phyloP scores from a whole-genome alignment of 64 coral and sea anemone species.

The Montipora foliosa region DNA sequence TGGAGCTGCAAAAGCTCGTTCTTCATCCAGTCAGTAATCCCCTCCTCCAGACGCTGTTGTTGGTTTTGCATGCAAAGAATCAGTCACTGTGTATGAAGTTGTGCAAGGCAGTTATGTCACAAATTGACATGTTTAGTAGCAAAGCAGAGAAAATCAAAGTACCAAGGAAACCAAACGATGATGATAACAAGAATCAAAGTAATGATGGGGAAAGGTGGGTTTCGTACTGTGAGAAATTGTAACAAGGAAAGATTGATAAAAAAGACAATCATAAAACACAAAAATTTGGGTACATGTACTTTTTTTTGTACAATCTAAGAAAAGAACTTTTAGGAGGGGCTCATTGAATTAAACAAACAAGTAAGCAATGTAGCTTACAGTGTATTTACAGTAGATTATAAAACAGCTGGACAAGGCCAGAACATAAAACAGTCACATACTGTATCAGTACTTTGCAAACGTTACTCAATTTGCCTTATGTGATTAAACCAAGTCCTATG shows the following conservation, averaged over 20 bases:
- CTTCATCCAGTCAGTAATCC: conserved; percentile 75
- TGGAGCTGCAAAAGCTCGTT: conserved; percentile 70
- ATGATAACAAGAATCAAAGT: conserved; percentile 19
- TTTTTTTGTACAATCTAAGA: no score
- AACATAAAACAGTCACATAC: no score
- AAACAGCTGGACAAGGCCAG: no score
- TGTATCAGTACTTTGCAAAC: no score
- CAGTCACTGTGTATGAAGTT: conserved; percentile 80
- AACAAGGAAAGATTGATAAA: neutral
- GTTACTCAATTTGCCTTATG: no score
- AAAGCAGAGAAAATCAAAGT: conserved; percentile 33
- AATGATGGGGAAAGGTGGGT: conserved; percentile 36
- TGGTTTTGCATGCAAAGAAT: conserved; percentile 79
- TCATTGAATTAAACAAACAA: no score
- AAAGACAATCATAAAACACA: no score
- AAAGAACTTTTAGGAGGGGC: no score
- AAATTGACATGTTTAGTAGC: conserved; percentile 45
- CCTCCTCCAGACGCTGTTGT: conserved; percentile 72
- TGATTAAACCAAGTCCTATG: no score
- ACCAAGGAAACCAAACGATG: conserved; percentile 10
- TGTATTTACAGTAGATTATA: no score
- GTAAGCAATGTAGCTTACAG: no score
- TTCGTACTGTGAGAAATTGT: neutral
- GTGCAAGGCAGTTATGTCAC: conserved; percentile 83
- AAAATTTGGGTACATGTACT: no score